phyloP scores from a whole-genome alignment of 2,113 vertebrate species.

The Oxyura jamaicensis region DNA sequence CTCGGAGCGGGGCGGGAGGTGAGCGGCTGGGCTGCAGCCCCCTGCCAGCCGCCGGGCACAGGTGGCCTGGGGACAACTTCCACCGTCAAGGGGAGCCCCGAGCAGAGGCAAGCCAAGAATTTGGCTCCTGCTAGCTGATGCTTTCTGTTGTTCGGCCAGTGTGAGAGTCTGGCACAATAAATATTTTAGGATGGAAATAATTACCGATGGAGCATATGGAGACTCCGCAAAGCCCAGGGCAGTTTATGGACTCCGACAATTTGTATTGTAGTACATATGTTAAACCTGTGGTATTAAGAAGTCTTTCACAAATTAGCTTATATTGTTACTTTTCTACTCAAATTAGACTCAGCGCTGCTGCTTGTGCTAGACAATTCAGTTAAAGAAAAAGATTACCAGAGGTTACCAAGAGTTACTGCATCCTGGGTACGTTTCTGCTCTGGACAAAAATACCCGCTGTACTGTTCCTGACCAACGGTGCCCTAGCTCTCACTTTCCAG shows the following conservation, averaged over 20 bases:
- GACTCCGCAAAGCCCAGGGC: neutral
- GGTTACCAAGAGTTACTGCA: neutral
- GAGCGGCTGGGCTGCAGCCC: neutral
- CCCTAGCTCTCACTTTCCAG: neutral
- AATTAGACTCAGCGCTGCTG: neutral
- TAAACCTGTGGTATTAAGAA: constrained; percentile 3
- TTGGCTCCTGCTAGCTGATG: neutral
- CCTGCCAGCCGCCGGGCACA: neutral
- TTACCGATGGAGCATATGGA: constrained; percentile 28
- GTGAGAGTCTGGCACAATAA: neutral
- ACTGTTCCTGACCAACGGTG: neutral
- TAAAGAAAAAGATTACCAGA: neutral
- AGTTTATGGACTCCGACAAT: neutral
- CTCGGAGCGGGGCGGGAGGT: neutral
- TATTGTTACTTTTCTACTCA: neutral
- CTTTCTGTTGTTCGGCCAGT: neutral
- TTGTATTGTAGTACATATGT: neutral
- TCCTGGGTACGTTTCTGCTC: neutral
- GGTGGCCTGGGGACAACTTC: neutral
- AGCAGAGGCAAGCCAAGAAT: neutral
- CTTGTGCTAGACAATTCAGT: neutral
- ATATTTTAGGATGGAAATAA: neutral
- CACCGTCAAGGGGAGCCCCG: accelerated
- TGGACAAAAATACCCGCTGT: neutral
- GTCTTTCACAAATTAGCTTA: constrained; percentile 14